phyloP scores from a whole-genome alignment of 2,797 vertebrate species.

The Echeneis naucrates region DNA sequence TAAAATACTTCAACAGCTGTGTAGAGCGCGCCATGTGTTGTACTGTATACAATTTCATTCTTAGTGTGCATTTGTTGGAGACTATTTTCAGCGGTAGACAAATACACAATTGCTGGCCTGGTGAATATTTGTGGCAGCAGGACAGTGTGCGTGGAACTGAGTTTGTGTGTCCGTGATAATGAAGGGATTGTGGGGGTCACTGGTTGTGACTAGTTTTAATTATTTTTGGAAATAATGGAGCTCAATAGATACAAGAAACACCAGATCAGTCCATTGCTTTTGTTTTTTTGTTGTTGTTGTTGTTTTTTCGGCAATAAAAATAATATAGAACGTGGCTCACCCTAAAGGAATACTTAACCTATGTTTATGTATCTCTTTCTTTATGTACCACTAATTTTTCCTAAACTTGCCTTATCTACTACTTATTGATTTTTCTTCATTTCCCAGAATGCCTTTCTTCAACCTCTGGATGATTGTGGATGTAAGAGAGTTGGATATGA shows the following conservation, averaged over 20 bases:
- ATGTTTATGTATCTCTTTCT: too few species aligned
- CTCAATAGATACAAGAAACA: neutral
- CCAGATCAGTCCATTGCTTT: neutral
- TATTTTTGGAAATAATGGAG: neutral
- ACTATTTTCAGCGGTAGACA: slow-evolving; percentile 13
- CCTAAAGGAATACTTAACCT: too few species aligned
- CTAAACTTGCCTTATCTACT: neutral
- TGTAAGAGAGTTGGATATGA: neutral
- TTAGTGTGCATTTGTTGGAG: neutral
- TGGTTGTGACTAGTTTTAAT: neutral
- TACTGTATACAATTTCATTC: neutral
- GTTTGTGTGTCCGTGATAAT: neutral
- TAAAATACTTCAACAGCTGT: neutral
- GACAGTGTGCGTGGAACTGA: neutral
- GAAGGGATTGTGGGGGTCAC: neutral
- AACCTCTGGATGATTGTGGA: neutral
- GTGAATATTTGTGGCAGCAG: neutral
- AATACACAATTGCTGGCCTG: neutral
- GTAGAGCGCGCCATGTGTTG: neutral
- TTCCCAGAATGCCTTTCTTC: neutral
- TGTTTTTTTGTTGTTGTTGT: neutral
- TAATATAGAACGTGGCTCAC: too few species aligned
- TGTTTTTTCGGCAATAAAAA: neutral
- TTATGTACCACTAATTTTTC: too few species aligned
- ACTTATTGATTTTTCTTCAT: neutral